phyloP scores from a whole-genome alignment of 2,888 invertebrate species.

The Orthonevra nobilis region DNA sequence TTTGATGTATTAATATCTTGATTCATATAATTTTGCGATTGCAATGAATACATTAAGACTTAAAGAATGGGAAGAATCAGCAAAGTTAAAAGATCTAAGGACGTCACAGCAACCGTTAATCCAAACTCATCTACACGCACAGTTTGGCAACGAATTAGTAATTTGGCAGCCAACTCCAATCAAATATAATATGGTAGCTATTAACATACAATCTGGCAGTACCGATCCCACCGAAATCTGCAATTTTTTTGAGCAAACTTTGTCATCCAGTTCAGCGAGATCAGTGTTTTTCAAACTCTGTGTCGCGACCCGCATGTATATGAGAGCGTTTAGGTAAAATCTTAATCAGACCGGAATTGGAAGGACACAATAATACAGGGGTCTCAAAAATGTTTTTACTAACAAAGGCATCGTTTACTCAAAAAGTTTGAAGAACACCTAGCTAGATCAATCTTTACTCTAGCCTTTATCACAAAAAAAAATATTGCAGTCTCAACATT shows the following conservation, averaged over 20 bases:
- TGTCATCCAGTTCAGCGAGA: neutral
- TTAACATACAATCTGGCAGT: neutral
- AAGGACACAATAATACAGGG: too few relatives aligned
- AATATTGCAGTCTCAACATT: neutral
- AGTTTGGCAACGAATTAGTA: neutral
- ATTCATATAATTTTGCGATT: too few relatives aligned
- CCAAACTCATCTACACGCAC: neutral
- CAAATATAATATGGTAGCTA: neutral
- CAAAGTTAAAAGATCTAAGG: neutral
- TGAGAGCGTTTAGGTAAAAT: too few relatives aligned
- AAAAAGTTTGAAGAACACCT: too few relatives aligned
- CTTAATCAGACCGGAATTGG: too few relatives aligned
- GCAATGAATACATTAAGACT: too few relatives aligned
- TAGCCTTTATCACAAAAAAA: neutral
- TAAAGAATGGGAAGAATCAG: slow-evolving; percentile 6
- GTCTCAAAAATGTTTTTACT: too few relatives aligned
- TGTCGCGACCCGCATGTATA: too few relatives aligned
- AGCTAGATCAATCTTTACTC: neutral
- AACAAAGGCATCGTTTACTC: too few relatives aligned
- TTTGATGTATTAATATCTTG: too few relatives aligned
- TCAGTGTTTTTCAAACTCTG: neutral
- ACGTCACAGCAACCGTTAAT: neutral
- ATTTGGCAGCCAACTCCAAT: neutral
- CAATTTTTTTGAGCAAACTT: slow-evolving; percentile 4
- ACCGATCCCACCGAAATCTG: neutral